Conservation (phyloP, 2,113 vertebrate species). For the Barbus barbus region DNA sequence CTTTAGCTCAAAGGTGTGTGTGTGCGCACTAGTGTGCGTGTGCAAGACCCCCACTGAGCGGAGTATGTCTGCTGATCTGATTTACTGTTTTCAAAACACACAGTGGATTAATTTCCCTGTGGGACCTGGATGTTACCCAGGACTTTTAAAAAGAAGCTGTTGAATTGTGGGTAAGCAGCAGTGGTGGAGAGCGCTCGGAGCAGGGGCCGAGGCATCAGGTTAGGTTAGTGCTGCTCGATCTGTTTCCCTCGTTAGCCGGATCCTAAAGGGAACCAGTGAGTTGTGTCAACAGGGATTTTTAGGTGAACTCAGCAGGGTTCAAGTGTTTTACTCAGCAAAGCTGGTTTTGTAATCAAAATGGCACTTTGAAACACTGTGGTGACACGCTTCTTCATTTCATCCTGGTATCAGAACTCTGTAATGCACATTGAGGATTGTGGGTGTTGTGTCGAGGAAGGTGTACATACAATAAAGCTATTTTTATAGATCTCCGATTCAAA, state of each 20-base stretch:
- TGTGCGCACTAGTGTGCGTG: neutral
- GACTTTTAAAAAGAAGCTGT: slow-evolving; percentile 8
- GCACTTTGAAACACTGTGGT: neutral
- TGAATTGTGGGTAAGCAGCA: neutral
- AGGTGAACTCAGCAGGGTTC: slow-evolving; percentile 9
- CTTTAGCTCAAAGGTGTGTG: neutral
- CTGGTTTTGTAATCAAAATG: slow-evolving; percentile 42
- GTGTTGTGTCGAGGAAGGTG: neutral
- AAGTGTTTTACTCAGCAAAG: slow-evolving; percentile 2
- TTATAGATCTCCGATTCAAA: slow-evolving; percentile 14
- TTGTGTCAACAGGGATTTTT: slow-evolving; percentile 62
- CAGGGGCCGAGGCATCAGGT: slow-evolving; percentile 44
- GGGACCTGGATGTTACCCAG: neutral
- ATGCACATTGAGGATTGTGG: neutral
- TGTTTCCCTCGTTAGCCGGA: slow-evolving; percentile 57
- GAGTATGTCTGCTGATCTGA: slow-evolving; percentile 34
- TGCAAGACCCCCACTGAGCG: neutral
- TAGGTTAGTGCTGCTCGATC: slow-evolving; percentile 59
- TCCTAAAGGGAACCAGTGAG: slow-evolving; percentile 37
- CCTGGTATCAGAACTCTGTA: neutral
- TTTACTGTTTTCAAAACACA: slow-evolving; percentile 64
- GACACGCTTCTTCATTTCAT: slow-evolving; percentile 11
- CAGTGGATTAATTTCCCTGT: slow-evolving; percentile 58
- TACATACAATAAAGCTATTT: neutral
- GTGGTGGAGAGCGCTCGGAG: neutral